Base-by-base conservation (phyloP, 2,113 vertebrate genomes). In the Tyrannus savana region DNA sequence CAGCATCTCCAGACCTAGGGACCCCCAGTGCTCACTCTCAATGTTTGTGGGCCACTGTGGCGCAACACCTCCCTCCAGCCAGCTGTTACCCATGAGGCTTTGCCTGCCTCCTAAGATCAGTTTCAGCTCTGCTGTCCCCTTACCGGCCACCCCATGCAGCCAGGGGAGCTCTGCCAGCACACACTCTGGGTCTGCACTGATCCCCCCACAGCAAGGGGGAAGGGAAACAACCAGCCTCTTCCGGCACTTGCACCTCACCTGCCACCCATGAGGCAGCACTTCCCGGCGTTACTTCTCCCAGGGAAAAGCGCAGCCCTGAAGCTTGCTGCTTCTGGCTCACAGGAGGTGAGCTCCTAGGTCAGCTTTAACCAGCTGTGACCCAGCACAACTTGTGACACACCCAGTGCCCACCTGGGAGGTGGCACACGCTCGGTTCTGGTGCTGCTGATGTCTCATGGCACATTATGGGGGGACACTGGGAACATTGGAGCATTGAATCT, bases 31-130 rank as follows among this genome's bases (percentile, higher is more conserved):
- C 75, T 64, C 6, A 1, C 30, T 31, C 46, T 19, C 3, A 1
- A 4, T 37, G 53, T 39, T 41, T 14, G 2, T 9, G 41, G 88
- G 81, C 67, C 71, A 69, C 60, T 9, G 1, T 5, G 21, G 60
- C 2, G 6, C 6, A 8, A 63, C 84, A 41, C 66, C 47, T 83
- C 71, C 68, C 75, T 88, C 41, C 44, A 3, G 31, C 47, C 19
- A 18, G 56, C 81, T 60, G 52, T 76, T 84, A 69, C 92, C 73
- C 9, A 2, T 0, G n/a, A 94, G 55, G 84, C 84, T 94, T 78
- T 89, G 84, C 87, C 87, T 94, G 63, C 75, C 87, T 64, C 93
- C 89, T 94, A 95, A 95, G 95, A 96, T 97, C 92, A 96, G 89
- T 84, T 67, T 59, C 82, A 78, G 83, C 87, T 90, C 84, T 14